Base-by-base conservation (phyloP, 2,797 vertebrate species). In the Antennarius maculatus region DNA sequence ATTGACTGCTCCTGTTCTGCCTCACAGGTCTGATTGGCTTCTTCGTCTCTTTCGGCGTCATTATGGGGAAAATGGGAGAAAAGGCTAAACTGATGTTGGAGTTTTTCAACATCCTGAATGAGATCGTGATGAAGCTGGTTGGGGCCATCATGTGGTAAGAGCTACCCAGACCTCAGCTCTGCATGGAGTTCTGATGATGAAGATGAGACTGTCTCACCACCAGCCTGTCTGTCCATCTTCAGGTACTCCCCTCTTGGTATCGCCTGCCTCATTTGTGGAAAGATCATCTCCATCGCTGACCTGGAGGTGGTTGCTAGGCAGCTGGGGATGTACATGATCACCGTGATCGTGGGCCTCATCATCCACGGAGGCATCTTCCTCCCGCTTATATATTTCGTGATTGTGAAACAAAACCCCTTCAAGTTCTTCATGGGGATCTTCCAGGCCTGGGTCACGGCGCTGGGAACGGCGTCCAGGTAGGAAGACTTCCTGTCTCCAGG, bases 381-480 rank as follows among this genome's bases (percentile, higher is more conserved):
- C 70, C 98, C 98, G 4, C 80, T 96, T 23, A 95, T 99, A 86
- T 99, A 99, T 92, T 99, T 99, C 79, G 85, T 95, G 60, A 95
- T 98, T 78, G 97, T 97, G 47, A 94, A 91, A 77, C 91, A 99
- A 91, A 99, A 97, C 53, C 98, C 98, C 1, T 99, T 94, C 86
- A 93, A 84, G 11, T 99, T 99, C 89, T 95, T 99, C 79, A 97
- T 95, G 93, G 98, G 98, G 39, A 94, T 99, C 72, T 99, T 99
- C 90, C 98, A 99, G 83, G 98, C 98, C 10, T 99, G 98, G 98
- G 96, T 99, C 88, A 99, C 97, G 1, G 97, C 98, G 6, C 90
- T 99, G 16, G 98, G 98, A 77, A 99, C 98, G n/a, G 98, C 98
- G 28, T 99, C 97, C 88, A 99, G 98, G 98, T 98, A 96, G 14